A percentile compares a stretch with the other conserved stretches of the same genome.
These are phyloP conservation scores for Lacerta bilineata DNA, from an alignment of 2,797 vertebrate genomes.

Conservation along the genomic window DNA sequence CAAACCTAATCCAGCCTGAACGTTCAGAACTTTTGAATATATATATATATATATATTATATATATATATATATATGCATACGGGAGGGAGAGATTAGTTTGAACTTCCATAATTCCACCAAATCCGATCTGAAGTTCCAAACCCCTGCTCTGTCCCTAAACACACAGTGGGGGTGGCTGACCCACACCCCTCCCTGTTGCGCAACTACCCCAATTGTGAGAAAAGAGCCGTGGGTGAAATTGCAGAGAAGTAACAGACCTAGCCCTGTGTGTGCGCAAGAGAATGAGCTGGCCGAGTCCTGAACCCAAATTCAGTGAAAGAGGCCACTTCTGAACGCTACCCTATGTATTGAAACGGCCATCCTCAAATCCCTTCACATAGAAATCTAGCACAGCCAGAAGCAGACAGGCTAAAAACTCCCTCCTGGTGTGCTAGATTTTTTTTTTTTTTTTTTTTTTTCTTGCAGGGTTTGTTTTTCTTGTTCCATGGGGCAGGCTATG, in stretches of 20 bases:
- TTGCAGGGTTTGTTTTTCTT: background rate
- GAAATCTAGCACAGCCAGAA: background rate
- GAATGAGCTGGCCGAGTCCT: background rate
- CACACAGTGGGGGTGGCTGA: background rate
- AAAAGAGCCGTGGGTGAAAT: background rate
- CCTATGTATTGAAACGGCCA: background rate
- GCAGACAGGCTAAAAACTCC: background rate
- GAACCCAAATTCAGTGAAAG: background rate
- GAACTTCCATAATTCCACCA: background rate
- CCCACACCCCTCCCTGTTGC: background rate
- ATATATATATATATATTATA: too few species aligned
- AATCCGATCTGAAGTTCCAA: background rate
- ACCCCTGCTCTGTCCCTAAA: background rate
- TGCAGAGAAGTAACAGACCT: background rate
- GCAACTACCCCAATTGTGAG: background rate
- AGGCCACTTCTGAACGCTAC: background rate
- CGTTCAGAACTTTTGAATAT: background rate
- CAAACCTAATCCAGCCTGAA: background rate
- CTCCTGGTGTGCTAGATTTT: background rate
- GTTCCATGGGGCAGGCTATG: too few species aligned
- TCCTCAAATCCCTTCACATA: background rate
- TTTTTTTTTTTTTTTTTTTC: background rate
- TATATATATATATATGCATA: background rate
- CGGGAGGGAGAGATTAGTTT: background rate
- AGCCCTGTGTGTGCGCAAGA: accelerated